Conservation (phyloP, 2,113 vertebrate species). For the Nothocercus nigrocapillus region DNA sequence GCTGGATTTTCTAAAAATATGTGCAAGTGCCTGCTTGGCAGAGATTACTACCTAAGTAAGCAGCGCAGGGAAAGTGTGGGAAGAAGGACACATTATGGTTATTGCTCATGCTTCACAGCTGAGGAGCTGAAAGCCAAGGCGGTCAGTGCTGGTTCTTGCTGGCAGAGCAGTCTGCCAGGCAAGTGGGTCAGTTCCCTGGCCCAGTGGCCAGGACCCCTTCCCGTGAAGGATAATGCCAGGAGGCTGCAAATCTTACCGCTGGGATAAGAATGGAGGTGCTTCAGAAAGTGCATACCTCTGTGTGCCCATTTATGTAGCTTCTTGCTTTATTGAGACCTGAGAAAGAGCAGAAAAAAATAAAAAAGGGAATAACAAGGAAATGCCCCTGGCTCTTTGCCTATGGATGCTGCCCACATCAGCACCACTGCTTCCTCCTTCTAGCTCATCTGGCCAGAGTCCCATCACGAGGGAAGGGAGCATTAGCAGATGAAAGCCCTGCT, state of each 20-base stretch:
- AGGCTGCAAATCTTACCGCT: neutral
- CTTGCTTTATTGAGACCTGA: neutral
- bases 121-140: neutral
- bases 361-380: neutral
- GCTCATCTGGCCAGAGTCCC: neutral
- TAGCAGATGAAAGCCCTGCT: neutral
- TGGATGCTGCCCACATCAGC: neutral
- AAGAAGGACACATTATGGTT: neutral
- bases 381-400: neutral
- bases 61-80: neutral
- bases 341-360: neutral
- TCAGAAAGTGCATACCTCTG: neutral
- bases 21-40: neutral
- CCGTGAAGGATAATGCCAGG: neutral
- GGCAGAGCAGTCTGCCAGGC: neutral
- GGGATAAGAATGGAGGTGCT: neutral
- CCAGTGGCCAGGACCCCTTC: neutral
- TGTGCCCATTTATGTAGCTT: neutral
- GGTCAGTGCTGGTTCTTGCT: neutral
- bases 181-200: neutral
- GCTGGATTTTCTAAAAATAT: neutral
- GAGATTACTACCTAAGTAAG: neutral
- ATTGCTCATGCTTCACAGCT: neutral
- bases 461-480: neutral
- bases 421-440: neutral